Conservation (phyloP, 2,888 invertebrate genomes). For the Trisateles emortualis region DNA sequence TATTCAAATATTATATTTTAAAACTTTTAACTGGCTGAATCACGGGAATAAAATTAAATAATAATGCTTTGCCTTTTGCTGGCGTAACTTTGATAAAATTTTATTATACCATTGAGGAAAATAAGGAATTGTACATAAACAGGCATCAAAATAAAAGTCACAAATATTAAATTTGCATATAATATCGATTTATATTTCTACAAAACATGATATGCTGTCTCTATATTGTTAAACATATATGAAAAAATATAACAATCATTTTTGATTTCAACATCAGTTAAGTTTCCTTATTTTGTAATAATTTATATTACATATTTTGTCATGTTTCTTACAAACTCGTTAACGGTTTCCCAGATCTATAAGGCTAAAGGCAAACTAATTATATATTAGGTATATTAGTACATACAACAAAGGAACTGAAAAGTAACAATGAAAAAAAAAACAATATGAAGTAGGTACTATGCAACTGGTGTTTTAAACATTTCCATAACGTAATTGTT, state of each 20-base stretch:
- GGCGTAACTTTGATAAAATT: too few species aligned
- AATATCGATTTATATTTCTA: slow-evolving; percentile 77
- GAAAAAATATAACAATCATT: slow-evolving; percentile 69
- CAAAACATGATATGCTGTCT: slow-evolving; percentile 82
- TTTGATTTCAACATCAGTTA: slow-evolving; percentile 48
- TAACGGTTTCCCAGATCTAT: slow-evolving; percentile 69
- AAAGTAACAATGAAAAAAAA: slow-evolving; percentile 27
- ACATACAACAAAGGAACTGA: slow-evolving; percentile 24
- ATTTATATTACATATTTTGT: slow-evolving; percentile 64
- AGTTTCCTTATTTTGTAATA: slow-evolving; percentile 30
- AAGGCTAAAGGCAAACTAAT: slow-evolving; percentile 47
- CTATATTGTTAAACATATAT: slow-evolving; percentile 58
- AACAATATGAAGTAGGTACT: slow-evolving; percentile 27
- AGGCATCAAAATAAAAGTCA: slow-evolving; percentile 39
- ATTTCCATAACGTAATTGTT: slow-evolving; percentile 29
- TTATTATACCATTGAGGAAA: too few species aligned
- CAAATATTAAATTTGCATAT: slow-evolving; percentile 50
- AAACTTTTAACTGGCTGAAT: too few species aligned
- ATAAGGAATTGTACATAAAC: too few species aligned
- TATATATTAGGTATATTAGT: slow-evolving; percentile 33
- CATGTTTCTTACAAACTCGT: slow-evolving; percentile 64
- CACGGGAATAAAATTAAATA: too few species aligned
- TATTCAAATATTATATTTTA: too few species aligned
- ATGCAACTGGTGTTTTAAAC: slow-evolving; percentile 30
- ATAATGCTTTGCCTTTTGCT: too few species aligned